A percentile compares a stretch with the other conserved stretches of the same genome.
Conservation (phyloP, 1,140 invertebrate species). For the Gonatopus flavifemur region DNA sequence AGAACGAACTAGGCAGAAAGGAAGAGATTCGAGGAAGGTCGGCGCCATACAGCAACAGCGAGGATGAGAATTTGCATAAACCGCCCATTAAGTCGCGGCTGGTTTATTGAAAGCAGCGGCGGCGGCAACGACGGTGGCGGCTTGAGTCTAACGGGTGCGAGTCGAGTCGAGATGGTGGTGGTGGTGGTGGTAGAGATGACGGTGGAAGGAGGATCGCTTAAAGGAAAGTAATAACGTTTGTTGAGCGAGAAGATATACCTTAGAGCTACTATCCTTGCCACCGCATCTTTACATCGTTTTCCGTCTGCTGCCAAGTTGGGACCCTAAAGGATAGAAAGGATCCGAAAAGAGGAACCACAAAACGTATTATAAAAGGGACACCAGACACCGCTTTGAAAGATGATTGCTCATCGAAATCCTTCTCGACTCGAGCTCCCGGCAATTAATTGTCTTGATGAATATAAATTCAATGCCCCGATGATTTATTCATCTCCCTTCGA, state of each 20-base stretch:
- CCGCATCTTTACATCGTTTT: neutral
- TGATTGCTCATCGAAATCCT: no score
- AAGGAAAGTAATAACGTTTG: constrained; percentile 52
- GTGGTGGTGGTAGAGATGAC: constrained; percentile 40
- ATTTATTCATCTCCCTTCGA: no score
- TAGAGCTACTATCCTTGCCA: constrained; percentile 18
- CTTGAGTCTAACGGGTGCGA: neutral
- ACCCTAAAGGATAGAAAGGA: neutral
- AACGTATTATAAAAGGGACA: no score
- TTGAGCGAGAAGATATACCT: constrained; percentile 36
- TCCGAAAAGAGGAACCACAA: no score
- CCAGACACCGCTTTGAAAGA: no score
- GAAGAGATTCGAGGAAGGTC: constrained; percentile 6
- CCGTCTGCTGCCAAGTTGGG: neutral
- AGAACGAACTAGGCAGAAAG: neutral
- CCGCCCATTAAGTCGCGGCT: constrained; percentile 46
- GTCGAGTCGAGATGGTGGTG: no score
- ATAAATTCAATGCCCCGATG: no score
- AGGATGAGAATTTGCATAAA: constrained; percentile 51
- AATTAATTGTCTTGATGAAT: no score
- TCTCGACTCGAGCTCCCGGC: no score
- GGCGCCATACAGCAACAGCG: constrained; percentile 3
- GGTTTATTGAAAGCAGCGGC: constrained; percentile 49
- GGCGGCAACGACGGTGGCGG: constrained; percentile 22
- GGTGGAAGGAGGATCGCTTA: constrained; percentile 40